Conservation (phyloP, 2,888 invertebrate genomes). For the Plemyria rubiginata region DNA sequence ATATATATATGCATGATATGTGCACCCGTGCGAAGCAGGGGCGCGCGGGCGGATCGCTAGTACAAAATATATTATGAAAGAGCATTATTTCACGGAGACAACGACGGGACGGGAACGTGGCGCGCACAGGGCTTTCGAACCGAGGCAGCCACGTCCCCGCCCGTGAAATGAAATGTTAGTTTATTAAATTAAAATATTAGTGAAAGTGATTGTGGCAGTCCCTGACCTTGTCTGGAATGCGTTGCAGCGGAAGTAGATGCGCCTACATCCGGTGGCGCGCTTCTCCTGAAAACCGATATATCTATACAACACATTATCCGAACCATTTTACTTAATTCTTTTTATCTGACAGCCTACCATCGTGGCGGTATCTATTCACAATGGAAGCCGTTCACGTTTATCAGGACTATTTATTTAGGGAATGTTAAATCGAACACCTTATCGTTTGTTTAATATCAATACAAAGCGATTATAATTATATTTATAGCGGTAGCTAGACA, state of each 20-base stretch:
- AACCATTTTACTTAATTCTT: slow-evolving; percentile 23
- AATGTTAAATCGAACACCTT: slow-evolving; percentile 14
- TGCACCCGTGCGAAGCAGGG: too few species aligned
- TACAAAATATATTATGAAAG: too few species aligned
- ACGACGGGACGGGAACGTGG: too few species aligned
- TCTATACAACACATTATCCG: slow-evolving; percentile 31
- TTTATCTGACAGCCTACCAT: background rate
- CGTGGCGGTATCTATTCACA: slow-evolving; percentile 7
- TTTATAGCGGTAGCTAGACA: slow-evolving; percentile 17
- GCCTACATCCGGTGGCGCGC: slow-evolving; percentile 74
- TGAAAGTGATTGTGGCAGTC: too few species aligned
- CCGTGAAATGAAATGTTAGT: too few species aligned
- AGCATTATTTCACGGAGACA: too few species aligned
- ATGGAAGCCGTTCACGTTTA: slow-evolving; percentile 18
- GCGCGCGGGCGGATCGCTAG: too few species aligned
- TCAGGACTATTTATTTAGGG: slow-evolving; percentile 24
- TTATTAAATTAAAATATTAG: too few species aligned
- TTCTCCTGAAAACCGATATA: slow-evolving; percentile 57
- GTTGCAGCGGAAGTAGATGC: slow-evolving; percentile 64
- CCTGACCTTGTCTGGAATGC: slow-evolving; percentile 79
- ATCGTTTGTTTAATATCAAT: slow-evolving; percentile 24
- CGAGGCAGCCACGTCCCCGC: too few species aligned
- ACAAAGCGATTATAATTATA: slow-evolving; percentile 3
- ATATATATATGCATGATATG: too few species aligned
- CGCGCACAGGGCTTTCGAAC: too few species aligned